Evolutionary conservation across 2,797 vertebrate species (phyloP).

Genomic region (Hirundo rustica): DNA sequence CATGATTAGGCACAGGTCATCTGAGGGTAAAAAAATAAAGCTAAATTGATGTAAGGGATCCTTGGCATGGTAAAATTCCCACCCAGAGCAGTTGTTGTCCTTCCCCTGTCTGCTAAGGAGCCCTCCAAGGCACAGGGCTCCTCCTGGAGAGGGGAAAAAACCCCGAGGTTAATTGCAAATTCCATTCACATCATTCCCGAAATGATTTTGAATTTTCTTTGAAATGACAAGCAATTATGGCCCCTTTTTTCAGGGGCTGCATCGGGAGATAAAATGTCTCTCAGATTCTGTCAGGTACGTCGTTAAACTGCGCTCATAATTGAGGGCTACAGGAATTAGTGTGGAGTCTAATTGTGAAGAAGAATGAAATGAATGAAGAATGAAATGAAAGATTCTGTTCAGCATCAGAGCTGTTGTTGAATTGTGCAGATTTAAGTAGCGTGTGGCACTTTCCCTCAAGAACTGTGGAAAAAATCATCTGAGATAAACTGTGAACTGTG

Average conservation of each 20-base stretch:
- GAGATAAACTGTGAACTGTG: not conserved
- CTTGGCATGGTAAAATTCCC: not conserved
- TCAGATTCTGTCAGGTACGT: not conserved
- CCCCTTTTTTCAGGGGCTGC: not conserved
- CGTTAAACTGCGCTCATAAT: not conserved
- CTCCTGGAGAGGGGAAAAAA: not conserved
- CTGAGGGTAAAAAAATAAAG: not conserved
- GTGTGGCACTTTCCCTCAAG: not conserved
- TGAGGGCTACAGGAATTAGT: not conserved
- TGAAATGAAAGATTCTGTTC: not conserved
- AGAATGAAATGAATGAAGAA: not conserved
- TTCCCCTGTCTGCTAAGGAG: not conserved
- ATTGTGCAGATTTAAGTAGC: not conserved
- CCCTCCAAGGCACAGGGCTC: not conserved
- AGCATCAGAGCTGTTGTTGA: not conserved
- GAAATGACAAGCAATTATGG: constrained; percentile 24
- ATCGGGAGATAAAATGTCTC: constrained; percentile 16
- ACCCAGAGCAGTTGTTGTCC: not conserved
- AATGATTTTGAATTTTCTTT: constrained; percentile 32
- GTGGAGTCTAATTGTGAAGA: constrained; percentile 17
- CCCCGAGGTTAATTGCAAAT: not conserved
- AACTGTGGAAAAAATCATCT: not conserved
- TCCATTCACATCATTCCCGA: not conserved
- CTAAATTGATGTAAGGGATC: rapidly evolving
- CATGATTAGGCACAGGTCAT: too few species aligned